Evolutionary conservation across 2,888 invertebrate genomes (phyloP).

Genomic region (Rapana venosa): DNA sequence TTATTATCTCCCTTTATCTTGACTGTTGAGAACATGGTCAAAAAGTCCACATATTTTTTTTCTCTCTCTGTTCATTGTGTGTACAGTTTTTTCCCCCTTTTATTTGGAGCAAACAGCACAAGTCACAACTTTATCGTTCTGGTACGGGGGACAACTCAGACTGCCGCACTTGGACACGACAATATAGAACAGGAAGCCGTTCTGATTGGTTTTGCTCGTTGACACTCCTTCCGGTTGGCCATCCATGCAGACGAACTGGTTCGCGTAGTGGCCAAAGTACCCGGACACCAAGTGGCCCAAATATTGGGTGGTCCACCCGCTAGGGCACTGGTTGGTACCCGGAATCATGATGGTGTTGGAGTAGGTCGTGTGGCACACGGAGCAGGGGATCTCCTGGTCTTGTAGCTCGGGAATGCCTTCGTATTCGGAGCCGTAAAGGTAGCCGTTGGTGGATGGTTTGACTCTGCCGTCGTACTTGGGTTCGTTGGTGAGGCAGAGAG

Average conservation of each 20-base stretch:
- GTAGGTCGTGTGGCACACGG: neutral
- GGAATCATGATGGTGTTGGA: slow-evolving; percentile 22
- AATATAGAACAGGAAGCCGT: neutral
- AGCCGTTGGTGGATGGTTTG: neutral
- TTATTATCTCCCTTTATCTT: too few relatives aligned
- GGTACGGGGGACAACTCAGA: slow-evolving; percentile 18
- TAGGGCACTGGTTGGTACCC: neutral
- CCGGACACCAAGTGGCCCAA: neutral
- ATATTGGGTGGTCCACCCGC: slow-evolving; percentile 7
- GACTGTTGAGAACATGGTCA: too few relatives aligned
- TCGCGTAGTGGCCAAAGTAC: neutral
- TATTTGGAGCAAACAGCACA: slow-evolving; percentile 20
- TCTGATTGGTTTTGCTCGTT: neutral
- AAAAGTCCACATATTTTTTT: too few relatives aligned
- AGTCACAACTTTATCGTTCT: neutral
- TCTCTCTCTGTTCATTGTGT: neutral
- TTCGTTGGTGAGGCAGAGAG: slow-evolving; percentile 1
- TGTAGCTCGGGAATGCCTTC: neutral
- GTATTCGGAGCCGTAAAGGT: slow-evolving; percentile 12
- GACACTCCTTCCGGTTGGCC: neutral
- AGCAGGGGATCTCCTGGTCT: neutral
- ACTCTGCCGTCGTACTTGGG: neutral
- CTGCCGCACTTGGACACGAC: neutral
- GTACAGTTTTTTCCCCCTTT: neutral
- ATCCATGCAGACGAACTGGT: slow-evolving; percentile 16